Conservation (phyloP, 2,888 invertebrate species). For the Tachina lurida region DNA sequence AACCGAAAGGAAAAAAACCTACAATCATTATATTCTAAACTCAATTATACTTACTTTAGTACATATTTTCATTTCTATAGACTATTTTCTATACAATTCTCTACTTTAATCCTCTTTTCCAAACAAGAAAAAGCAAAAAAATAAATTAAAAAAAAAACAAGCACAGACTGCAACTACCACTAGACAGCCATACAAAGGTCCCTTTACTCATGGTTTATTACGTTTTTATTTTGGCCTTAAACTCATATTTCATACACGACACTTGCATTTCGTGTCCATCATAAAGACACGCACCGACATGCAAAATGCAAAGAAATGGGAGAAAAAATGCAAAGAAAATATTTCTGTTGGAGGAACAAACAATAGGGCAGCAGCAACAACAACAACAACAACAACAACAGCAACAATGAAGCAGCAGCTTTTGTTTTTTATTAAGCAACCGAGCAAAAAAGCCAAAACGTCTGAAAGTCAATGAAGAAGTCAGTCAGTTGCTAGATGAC, state of each 20-base stretch:
- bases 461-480: constrained; percentile 48
- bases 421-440: constrained; percentile 29
- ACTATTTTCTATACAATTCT: constrained; percentile 32
- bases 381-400: constrained; percentile 18
- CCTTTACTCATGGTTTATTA: constrained; percentile 59
- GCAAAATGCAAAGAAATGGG: constrained; percentile 46
- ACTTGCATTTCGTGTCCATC: constrained; percentile 69
- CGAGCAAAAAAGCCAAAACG: constrained; percentile 14
- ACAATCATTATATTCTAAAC: constrained; percentile 31
- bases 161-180: constrained; percentile 13
- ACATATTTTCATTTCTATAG: constrained; percentile 1
- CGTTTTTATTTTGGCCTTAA: constrained; percentile 56
- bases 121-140: neutral
- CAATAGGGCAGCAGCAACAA: constrained; percentile 3
- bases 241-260: constrained; percentile 70
- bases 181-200: constrained; percentile 19
- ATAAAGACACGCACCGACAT: constrained; percentile 66
- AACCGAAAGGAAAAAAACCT: neutral
- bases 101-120: constrained; percentile 13
- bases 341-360: constrained; percentile 27
- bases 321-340: constrained; percentile 32
- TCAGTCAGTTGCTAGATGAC: constrained; percentile 14
- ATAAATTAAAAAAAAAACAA: neutral
- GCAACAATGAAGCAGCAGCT: constrained; percentile 10
- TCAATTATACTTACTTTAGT: constrained; percentile 28